Conservation (phyloP, 1,140 invertebrate species). For the Polyergus mexicanus region DNA sequence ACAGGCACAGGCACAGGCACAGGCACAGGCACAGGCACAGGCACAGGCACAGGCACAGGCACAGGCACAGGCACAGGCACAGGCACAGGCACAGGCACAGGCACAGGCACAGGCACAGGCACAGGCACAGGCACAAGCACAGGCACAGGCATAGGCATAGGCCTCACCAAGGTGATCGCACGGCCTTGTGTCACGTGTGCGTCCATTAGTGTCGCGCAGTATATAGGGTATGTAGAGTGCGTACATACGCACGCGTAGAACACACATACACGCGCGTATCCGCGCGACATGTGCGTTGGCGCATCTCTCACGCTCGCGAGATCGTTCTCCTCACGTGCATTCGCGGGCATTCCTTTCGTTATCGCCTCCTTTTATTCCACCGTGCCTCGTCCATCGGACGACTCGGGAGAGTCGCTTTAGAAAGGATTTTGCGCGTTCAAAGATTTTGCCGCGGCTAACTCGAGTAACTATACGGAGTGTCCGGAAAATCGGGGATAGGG, state of each 20-base stretch:
- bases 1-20: no score
- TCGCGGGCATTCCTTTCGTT: constrained; percentile 50
- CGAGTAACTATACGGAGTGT: constrained; percentile 17
- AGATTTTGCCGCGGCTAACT: constrained; percentile 28
- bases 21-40: no score
- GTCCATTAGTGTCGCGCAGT: constrained; percentile 49
- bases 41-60: no score
- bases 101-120: no score
- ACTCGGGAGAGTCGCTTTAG: constrained; percentile 50
- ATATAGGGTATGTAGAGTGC: constrained; percentile 44
- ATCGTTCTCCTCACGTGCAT: constrained; percentile 42
- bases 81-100: no score
- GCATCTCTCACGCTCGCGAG: not conserved
- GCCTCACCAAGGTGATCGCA: constrained; percentile 55
- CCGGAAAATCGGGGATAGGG: not conserved
- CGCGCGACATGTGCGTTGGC: not conserved
- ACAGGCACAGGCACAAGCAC: no score
- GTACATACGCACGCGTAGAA: not conserved
- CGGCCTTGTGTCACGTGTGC: constrained; percentile 65
- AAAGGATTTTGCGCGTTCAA: constrained; percentile 50
- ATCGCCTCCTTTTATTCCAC: constrained; percentile 6
- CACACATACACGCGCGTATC: not conserved
- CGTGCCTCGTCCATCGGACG: constrained; percentile 23
- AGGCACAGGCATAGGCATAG: no score
- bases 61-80: no score